phyloP scores from a whole-genome alignment of 1,140 invertebrate species.

The Monomorium pharaonis region DNA sequence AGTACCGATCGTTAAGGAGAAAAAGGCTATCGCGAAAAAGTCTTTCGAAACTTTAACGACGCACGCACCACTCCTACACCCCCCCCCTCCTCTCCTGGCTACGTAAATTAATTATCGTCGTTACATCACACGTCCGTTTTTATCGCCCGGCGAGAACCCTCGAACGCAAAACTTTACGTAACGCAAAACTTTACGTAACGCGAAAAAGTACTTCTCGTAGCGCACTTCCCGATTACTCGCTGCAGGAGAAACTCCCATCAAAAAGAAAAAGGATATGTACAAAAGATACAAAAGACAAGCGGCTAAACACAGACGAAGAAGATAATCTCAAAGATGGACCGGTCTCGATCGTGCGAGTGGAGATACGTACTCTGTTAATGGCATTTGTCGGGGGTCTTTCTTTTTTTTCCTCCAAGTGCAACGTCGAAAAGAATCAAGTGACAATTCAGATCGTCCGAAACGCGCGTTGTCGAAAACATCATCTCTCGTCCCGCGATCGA shows the following conservation, averaged over 20 bases:
- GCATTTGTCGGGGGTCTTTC: neutral
- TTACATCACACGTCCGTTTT: constrained; percentile 14
- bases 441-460: neutral
- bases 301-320: neutral
- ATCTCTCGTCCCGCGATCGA: too few relatives aligned
- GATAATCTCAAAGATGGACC: neutral
- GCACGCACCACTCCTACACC: neutral
- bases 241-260: neutral
- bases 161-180: constrained; percentile 27
- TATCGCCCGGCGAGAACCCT: neutral
- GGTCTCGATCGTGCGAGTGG: neutral
- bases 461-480: neutral
- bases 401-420: too few relatives aligned
- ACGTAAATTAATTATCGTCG: constrained; percentile 52
- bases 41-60: constrained; percentile 34
- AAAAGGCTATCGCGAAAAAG: constrained; percentile 33
- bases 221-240: constrained; percentile 9
- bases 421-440: neutral
- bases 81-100: too few relatives aligned
- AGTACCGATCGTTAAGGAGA: constrained; percentile 28
- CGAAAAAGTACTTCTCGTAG: neutral
- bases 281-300: neutral
- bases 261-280: neutral
- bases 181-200: constrained; percentile 19
- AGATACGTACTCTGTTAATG: neutral